Base-by-base conservation (phyloP, 2,888 invertebrate species). In the Fabriciana adippe region DNA sequence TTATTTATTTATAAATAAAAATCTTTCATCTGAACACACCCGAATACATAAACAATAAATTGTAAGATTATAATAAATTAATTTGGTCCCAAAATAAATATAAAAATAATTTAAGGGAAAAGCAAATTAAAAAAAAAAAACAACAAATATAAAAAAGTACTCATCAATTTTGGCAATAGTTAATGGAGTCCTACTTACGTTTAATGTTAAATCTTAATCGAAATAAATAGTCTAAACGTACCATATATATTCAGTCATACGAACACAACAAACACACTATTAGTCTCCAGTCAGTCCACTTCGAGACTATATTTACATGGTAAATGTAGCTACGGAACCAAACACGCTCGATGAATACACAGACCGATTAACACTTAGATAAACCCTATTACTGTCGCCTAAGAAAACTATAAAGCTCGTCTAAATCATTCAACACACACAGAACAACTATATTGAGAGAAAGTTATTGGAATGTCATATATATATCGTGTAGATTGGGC, bases 51-150 rank as follows among this genome's bases (percentile, higher is more conserved):
- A 92, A 85, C 81, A 81, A 82, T 80, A 84, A 80, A 79, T 74
- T 80, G 87, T 80, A 89, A 87, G 85, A 84, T 88, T 81, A 86
- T 86, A 92, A 92, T 92, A 92, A 92, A 92, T 90, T 90, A 90
- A 90, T 92, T 93, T 93, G 90, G 90, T 93, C 93, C 92, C 92
- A 84, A 92, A 91, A 93, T 92, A 91, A 92, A 91, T 91, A 89
- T 87, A 82, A 80, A 87, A 87, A 90, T 87, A 89, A 88, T 87
- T 86, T 89, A 88, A 88, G 78, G 81, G 84, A 87, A 86, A 83
- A 80, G 81, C 83, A 85, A 86, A 81, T 80, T 83, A 86, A 87
- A 82, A 83, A 86, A 87, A 82, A 83, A 85, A 88, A 89, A 83
- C 85, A 90, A 90, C 86, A 88, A 86, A 81, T 82, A 83, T 84